A percentile compares a stretch with the other conserved stretches of the same genome.
Evolutionary conservation across 2,113 vertebrate genomes (phyloP).

Genomic region (Panthera tigris): DNA sequence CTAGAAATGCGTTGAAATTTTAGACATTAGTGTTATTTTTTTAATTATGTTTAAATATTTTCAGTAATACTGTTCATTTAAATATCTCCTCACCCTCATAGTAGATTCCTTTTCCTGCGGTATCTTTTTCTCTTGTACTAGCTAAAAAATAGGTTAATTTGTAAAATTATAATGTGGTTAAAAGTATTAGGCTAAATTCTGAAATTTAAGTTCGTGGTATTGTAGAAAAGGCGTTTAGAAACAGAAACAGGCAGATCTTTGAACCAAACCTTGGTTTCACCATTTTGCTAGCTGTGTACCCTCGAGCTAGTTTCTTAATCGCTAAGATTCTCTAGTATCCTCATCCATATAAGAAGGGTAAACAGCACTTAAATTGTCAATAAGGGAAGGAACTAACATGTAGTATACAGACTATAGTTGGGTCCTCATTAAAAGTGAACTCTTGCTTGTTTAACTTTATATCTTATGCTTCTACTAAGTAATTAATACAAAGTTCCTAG

Average conservation of each 20-base stretch:
- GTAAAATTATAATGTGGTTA: constrained; percentile 33
- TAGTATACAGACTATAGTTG: not conserved
- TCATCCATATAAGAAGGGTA: not conserved
- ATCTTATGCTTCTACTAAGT: not conserved
- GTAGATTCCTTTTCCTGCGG: not conserved
- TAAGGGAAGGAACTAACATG: not conserved
- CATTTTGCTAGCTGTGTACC: not conserved
- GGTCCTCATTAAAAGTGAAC: not conserved
- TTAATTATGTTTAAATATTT: not conserved
- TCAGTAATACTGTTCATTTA: not conserved
- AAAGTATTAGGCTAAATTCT: constrained; percentile 36
- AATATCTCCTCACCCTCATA: not conserved
- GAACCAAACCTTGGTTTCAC: constrained; percentile 17
- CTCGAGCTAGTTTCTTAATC: constrained; percentile 11
- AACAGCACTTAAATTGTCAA: not conserved
- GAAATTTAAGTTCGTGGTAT: not conserved
- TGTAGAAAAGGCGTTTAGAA: not conserved
- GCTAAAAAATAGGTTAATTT: not conserved
- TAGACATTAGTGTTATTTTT: not conserved
- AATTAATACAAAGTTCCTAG: not conserved
- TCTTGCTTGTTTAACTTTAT: not conserved
- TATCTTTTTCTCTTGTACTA: not conserved
- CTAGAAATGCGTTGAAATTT: constrained; percentile 29
- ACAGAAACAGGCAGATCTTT: not conserved
- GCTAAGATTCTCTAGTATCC: not conserved